phyloP scores from a whole-genome alignment of 2,113 vertebrate species.

The Triplophysa siluroides region DNA sequence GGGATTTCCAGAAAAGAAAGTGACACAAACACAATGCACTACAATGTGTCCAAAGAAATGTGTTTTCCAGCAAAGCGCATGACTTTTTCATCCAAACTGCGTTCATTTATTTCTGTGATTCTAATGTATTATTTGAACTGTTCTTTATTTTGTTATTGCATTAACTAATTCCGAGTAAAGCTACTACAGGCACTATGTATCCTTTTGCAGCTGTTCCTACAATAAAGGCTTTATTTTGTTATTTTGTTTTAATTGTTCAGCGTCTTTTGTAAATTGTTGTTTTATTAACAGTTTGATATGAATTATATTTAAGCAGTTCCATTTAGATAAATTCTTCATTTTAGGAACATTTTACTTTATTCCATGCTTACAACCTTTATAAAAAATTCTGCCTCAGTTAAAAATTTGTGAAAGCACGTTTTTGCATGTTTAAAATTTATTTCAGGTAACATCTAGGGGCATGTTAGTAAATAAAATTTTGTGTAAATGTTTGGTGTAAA shows the following conservation, averaged over 20 bases:
- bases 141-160: slow-evolving; percentile 13
- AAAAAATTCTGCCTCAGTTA: neutral
- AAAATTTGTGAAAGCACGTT: no score
- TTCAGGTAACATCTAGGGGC: no score
- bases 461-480: no score
- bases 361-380: neutral
- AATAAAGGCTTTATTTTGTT: slow-evolving; percentile 78
- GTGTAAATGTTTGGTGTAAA: no score
- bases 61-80: neutral
- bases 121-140: slow-evolving; percentile 25
- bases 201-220: slow-evolving; percentile 19
- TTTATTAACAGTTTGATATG: neutral
- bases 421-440: no score
- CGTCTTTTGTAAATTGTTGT: neutral
- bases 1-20: slow-evolving; percentile 79
- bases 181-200: slow-evolving; percentile 43
- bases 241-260: slow-evolving; percentile 51
- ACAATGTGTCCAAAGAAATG: slow-evolving; percentile 29
- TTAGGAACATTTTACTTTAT: neutral
- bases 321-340: neutral
- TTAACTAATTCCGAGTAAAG: slow-evolving; percentile 1
- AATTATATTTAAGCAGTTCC: neutral
- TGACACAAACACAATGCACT: slow-evolving; percentile 53
- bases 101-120: slow-evolving; percentile 35
- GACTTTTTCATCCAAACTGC: neutral